These are phyloP conservation scores for Tetramorium bicarinatum DNA, from an alignment of 2,888 invertebrate genomes.

Conservation along the genomic window DNA sequence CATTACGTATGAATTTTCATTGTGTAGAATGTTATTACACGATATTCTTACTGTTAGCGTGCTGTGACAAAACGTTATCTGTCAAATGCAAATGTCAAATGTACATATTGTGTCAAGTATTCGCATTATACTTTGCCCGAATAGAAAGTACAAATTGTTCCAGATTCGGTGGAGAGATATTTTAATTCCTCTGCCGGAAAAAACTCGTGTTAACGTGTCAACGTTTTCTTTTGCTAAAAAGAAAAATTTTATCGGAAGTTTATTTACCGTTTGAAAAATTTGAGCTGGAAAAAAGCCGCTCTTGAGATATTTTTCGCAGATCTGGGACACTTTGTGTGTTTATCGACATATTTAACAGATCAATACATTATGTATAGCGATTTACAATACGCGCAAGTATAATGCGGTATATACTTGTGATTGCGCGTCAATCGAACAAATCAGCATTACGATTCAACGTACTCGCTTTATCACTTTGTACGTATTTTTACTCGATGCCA, in stretches of 20 bases:
- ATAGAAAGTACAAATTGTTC: neutral
- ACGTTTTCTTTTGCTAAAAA: neutral
- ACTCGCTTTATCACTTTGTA: neutral
- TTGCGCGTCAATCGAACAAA: neutral
- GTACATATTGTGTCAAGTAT: neutral
- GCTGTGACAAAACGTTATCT: neutral
- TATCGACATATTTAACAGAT: neutral
- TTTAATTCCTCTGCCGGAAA: neutral
- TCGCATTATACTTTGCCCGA: neutral
- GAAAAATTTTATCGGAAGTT: neutral
- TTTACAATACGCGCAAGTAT: neutral
- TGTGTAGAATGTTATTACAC: neutral
- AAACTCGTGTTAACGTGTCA: neutral
- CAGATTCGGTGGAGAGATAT: neutral
- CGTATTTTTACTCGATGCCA: slow-evolving; percentile 10
- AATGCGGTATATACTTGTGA: neutral
- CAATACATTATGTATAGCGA: neutral
- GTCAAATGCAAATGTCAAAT: slow-evolving; percentile 4
- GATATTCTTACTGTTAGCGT: neutral
- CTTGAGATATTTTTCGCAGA: neutral
- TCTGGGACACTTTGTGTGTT: neutral
- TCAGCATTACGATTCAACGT: neutral
- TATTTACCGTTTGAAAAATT: neutral
- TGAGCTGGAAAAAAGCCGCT: neutral
- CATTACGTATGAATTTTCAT: neutral